Evolutionary conservation across 2,888 invertebrate genomes (phyloP), one percentile per base, ranked within the genome.

Genomic region (Anarsia innoxiella): DNA sequence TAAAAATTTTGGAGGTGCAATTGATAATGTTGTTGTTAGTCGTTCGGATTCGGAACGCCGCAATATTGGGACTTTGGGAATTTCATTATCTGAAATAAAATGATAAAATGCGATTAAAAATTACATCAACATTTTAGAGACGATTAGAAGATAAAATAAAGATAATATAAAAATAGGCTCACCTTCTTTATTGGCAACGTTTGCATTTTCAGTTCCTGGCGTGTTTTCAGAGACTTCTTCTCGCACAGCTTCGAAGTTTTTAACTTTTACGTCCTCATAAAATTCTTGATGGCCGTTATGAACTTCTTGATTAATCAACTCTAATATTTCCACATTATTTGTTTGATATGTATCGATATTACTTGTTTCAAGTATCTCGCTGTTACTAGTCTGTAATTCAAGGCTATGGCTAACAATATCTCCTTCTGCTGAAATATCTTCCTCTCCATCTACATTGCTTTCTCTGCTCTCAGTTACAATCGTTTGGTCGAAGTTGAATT

Each of bases 1-100:
- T 63, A 91, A 86, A 67, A 93, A 93, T 42, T 86, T 86, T 6
- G 91, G 88, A 34, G 88, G 80, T 9, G 79, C 76, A 8, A 74
- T 85, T 60, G 59, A 75, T 47, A 73, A 67, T 49, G 58, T 77
- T 45, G 71, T 70, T 44, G 60, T 68, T 40, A 71, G 53, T 46
- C 68, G 77, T 66, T 72, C 88, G 23, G 83, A 85, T 59, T 82
- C 79, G n/a, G 85, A 85, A 28, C 86, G 68, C 26, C 85, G 74
- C 28, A 86, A 53, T 4, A 74, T 56, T 30, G 78, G 74, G 48
- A 82, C 68, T 52, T 70, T 78, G 3, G 82, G 83, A 29, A 82
- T 64, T 31, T 69, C 65, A 40, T 80, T 82, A 64, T 86, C 85
- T 85, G 66, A 44, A 80, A 83, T 30, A 35, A 44, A 42, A 48